A percentile compares a stretch with the other conserved stretches of the same genome.
These are phyloP conservation scores for Lithobates sylvaticus DNA, from an alignment of 2,797 vertebrate genomes.

Conservation along the genomic window DNA sequence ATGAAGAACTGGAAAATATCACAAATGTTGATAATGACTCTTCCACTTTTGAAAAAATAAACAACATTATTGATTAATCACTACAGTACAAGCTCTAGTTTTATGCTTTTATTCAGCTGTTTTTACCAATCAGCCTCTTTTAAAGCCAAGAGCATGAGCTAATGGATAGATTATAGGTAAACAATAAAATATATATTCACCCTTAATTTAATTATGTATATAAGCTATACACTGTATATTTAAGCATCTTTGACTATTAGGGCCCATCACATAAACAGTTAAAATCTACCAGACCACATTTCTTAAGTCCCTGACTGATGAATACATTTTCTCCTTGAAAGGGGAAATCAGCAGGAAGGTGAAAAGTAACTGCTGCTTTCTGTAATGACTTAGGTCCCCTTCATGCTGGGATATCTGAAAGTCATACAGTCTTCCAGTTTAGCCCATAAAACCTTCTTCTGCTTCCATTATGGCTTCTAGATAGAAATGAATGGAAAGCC, in stretches of 20 bases:
- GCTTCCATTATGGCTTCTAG: constrained; percentile 42
- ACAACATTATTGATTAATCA: too few relatives aligned
- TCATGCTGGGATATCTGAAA: constrained; percentile 35
- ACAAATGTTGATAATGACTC: too few relatives aligned
- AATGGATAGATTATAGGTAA: not conserved
- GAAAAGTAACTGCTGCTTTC: constrained; percentile 22
- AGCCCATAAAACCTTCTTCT: constrained; percentile 52
- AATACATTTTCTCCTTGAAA: fast-evolving
- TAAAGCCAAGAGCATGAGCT: too few relatives aligned
- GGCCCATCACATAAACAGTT: not conserved
- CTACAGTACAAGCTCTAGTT: too few relatives aligned
- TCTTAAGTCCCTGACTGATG: not conserved
- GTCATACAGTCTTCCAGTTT: constrained; percentile 44
- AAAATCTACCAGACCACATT: not conserved
- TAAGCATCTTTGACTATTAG: not conserved
- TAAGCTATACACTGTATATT: not conserved
- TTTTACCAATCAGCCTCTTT: not conserved
- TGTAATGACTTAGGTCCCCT: constrained; percentile 42
- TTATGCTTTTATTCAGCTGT: not conserved
- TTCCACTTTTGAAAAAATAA: too few relatives aligned
- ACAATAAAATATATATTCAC: not conserved
- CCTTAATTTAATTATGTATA: not conserved
- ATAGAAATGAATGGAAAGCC: constrained; percentile 46
- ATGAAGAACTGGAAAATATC: too few relatives aligned
- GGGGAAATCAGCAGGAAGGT: not conserved